phyloP scores from a whole-genome alignment of 1,140 invertebrate genomes.

The Meteorus sp. region DNA sequence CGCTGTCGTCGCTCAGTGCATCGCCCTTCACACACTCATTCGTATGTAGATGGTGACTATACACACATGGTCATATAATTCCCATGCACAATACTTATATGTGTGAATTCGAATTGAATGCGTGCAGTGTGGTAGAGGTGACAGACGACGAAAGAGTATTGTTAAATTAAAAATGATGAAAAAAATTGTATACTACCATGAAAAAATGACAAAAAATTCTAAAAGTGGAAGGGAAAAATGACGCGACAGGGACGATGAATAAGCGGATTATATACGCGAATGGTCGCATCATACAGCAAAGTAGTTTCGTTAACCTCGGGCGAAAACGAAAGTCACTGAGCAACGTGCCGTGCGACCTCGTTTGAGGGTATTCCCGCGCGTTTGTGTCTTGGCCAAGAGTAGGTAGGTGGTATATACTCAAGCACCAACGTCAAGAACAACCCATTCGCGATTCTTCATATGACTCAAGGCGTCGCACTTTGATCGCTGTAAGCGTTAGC shows the following conservation, averaged over 20 bases:
- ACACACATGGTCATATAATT: slow-evolving; percentile 21
- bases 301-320: slow-evolving; percentile 36
- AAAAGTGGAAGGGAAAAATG: background rate
- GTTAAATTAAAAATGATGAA: too few relatives aligned
- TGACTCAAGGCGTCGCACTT: too few relatives aligned
- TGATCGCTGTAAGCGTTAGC: too few relatives aligned
- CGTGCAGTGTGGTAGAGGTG: too few relatives aligned
- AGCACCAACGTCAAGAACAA: too few relatives aligned
- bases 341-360: slow-evolving; percentile 29
- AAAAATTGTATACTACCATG: too few relatives aligned
- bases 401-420: background rate
- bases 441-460: too few relatives aligned
- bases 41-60: slow-evolving; percentile 5
- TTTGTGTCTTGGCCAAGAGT: slow-evolving; percentile 2
- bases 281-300: slow-evolving; percentile 15
- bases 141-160: too few relatives aligned
- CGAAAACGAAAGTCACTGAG: slow-evolving; percentile 40
- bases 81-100: slow-evolving; percentile 19
- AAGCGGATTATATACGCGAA: slow-evolving; percentile 12
- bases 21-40: slow-evolving; percentile 25
- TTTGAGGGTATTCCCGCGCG: slow-evolving; percentile 26
- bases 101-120: too few relatives aligned
- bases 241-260: background rate
- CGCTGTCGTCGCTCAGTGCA: slow-evolving; percentile 26
- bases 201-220: slow-evolving; percentile 11